Evolutionary conservation across 2,113 vertebrate genomes (phyloP).

Genomic region (Vimba vimba): DNA sequence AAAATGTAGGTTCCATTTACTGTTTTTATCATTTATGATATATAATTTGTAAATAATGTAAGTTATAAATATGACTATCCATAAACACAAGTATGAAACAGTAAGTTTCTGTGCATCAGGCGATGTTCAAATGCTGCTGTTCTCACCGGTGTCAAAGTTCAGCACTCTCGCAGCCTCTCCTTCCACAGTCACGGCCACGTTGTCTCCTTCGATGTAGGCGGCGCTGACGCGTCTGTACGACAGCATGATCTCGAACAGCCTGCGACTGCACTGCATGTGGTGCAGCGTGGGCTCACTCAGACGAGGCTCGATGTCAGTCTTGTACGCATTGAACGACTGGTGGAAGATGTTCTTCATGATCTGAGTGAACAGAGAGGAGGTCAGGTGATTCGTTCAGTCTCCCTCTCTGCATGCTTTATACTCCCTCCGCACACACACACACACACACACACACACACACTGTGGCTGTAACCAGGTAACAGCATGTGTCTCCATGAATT

Average conservation of each 20-base stretch:
- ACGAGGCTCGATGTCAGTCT: slow-evolving; percentile 77
- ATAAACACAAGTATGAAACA: background rate
- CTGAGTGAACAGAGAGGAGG: slow-evolving; percentile 51
- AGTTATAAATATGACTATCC: background rate
- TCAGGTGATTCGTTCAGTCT: background rate
- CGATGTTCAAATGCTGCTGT: background rate
- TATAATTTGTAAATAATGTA: no score
- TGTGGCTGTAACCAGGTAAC: background rate
- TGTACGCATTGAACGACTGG: slow-evolving; percentile 78
- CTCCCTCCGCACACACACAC: background rate
- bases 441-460: background rate
- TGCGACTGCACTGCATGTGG: slow-evolving; percentile 76
- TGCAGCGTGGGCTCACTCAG: slow-evolving; percentile 71
- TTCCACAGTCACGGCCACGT: slow-evolving; percentile 78
- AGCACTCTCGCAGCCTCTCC: slow-evolving; percentile 76
- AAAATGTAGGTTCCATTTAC: background rate
- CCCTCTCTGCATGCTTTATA: background rate
- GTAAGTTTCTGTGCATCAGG: background rate
- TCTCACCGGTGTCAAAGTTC: slow-evolving; percentile 79
- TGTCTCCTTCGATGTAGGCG: slow-evolving; percentile 74
- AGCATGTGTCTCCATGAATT: background rate
- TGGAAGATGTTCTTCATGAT: slow-evolving; percentile 84
- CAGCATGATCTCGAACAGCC: slow-evolving; percentile 76
- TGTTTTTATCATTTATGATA: no score
- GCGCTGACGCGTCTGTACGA: slow-evolving; percentile 77